These are phyloP conservation scores for Onychomys torridus DNA, from an alignment of 2,797 vertebrate genomes.

Conservation along the genomic window DNA sequence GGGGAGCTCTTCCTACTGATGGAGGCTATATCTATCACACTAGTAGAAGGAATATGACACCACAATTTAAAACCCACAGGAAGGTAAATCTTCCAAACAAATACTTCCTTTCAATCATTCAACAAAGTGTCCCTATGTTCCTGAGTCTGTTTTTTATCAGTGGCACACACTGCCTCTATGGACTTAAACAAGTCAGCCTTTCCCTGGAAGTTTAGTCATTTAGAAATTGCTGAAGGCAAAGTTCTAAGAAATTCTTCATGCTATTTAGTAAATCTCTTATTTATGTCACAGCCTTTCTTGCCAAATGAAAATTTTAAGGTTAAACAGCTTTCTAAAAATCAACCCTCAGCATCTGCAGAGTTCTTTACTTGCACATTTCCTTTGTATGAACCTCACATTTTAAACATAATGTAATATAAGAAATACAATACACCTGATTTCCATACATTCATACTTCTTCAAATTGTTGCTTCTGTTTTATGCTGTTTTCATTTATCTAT, in stretches of 20 bases:
- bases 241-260: neutral
- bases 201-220: neutral
- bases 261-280: neutral
- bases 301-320: neutral
- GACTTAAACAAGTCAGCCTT: neutral
- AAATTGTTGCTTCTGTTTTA: constrained; percentile 3
- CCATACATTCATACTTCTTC: neutral
- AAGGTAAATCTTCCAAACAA: constrained; percentile 22
- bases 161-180: neutral
- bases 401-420: neutral
- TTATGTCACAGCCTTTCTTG: neutral
- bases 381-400: neutral
- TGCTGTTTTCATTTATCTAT: neutral
- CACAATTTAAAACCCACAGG: constrained; percentile 51
- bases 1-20: neutral
- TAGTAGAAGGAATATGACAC: neutral
- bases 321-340: neutral
- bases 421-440: neutral
- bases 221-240: neutral
- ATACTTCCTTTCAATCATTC: constrained; percentile 37
- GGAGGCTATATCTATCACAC: neutral
- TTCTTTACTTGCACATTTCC: neutral
- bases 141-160: constrained; percentile 30
- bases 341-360: neutral
- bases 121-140: neutral